A percentile compares a stretch with the other conserved stretches of the same genome.
phyloP scores from a whole-genome alignment of 1,140 invertebrate genomes.

The Drosophila bocki region DNA sequence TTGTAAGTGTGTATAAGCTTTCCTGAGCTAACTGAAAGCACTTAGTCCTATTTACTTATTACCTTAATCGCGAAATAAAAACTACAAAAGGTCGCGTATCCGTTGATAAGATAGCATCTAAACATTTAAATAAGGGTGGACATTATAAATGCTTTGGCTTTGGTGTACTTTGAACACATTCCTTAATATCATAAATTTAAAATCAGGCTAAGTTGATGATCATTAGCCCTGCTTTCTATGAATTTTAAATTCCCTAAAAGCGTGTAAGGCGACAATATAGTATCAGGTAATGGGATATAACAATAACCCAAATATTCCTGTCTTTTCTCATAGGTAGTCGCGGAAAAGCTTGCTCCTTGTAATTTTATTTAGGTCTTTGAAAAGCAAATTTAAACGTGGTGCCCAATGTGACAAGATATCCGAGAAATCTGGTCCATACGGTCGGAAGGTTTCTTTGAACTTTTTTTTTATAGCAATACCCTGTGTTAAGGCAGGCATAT shows the following conservation, averaged over 20 bases:
- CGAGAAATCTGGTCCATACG: neutral
- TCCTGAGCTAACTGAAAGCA: neutral
- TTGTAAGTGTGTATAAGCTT: neutral
- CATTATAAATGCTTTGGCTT: neutral
- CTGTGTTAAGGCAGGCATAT: neutral
- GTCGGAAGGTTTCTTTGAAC: constrained; percentile 18
- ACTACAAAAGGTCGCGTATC: constrained; percentile 1
- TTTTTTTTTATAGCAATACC: constrained; percentile 4
- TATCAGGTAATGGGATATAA: neutral
- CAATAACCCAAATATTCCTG: neutral
- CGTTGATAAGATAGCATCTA: constrained; percentile 34
- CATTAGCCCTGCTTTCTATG: neutral
- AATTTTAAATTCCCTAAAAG: neutral
- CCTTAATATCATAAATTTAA: neutral
- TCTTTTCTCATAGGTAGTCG: too few species aligned
- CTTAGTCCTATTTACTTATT: constrained; percentile 4
- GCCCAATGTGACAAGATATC: constrained; percentile 1
- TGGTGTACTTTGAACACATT: neutral
- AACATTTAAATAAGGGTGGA: constrained; percentile 9
- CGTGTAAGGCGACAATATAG: neutral
- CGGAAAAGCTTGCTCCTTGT: neutral
- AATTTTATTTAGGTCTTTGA: constrained; percentile 7
- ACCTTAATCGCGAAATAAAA: neutral
- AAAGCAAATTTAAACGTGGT: constrained; percentile 9
- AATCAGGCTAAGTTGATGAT: neutral